These are phyloP conservation scores for Apis laboriosa DNA, from an alignment of 1,140 invertebrate species.

Conservation along the genomic window DNA sequence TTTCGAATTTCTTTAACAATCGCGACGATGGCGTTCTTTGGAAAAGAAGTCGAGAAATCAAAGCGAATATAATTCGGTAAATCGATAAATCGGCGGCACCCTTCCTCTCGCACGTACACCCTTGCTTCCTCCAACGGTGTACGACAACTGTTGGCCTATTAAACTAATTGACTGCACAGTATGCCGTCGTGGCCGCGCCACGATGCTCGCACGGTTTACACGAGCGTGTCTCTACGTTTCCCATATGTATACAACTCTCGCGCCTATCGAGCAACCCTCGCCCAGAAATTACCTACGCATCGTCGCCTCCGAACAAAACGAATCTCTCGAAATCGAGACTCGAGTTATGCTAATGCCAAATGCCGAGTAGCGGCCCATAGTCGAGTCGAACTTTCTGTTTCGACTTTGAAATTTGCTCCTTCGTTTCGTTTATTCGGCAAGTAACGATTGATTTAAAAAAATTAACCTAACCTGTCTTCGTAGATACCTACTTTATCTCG, in stretches of 20 bases:
- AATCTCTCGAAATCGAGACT: slow-evolving; percentile 47
- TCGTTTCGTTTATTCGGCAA: too few species aligned
- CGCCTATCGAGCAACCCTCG: slow-evolving; percentile 66
- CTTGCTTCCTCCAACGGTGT: slow-evolving; percentile 50
- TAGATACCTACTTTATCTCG: too few species aligned
- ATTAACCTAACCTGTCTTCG: too few species aligned
- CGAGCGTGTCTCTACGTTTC: slow-evolving; percentile 12
- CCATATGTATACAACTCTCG: slow-evolving; percentile 53
- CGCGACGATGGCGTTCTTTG: background rate
- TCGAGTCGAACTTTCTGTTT: too few species aligned
- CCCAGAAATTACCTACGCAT: slow-evolving; percentile 73
- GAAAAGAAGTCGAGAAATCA: background rate
- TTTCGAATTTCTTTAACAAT: too few species aligned
- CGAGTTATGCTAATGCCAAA: slow-evolving; percentile 59
- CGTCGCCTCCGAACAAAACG: slow-evolving; percentile 67
- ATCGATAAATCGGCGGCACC: slow-evolving; percentile 42
- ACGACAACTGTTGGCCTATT: slow-evolving; percentile 79
- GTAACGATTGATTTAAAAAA: too few species aligned
- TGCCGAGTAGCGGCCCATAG: background rate
- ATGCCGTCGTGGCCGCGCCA: slow-evolving; percentile 65
- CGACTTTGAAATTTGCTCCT: too few species aligned
- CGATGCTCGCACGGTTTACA: slow-evolving; percentile 47
- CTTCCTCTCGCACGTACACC: slow-evolving; percentile 24
- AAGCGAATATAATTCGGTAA: background rate
- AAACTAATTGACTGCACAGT: slow-evolving; percentile 80